Evolutionary conservation across 2,797 vertebrate species (phyloP), one percentile per base, ranked within the genome.

Genomic region (Onychomys leucogaster): DNA sequence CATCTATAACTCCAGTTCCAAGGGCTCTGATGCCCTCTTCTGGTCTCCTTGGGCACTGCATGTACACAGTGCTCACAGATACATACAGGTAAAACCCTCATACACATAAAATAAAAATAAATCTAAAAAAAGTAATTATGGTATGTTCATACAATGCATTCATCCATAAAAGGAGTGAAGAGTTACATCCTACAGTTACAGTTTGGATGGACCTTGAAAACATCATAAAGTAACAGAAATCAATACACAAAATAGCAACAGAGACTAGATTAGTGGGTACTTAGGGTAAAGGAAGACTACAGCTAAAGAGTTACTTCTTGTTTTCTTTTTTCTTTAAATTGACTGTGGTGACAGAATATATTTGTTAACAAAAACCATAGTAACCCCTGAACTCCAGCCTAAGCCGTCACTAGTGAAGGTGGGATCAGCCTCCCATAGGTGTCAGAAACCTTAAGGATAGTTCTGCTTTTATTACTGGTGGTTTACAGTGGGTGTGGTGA

Each of bases 21-120:
- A 71, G n/a, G 67, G 69, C 69, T 43, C 57, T 83, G 27, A 32
- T 43, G 55, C 81, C 81, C 81, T 63, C 57, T 82, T 63, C 57
- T 83, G 55, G 80, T 82, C 55, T 59, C 55, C n/a, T 82, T 82
- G 23, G n/a, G 80, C n/a, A 82, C 55, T 82, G 80, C 80, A 59
- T 37, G 55, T 80, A 41, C 55, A 82, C 2, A 2, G 4, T 41
- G n/a, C 9, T 37, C 34, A 82, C 7, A 37, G 12, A 81, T 14
- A 59, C n/a, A 59, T 59, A 6, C 55, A 81, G 5, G 21, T 21
- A 82, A 59, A 41, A 14, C 69, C n/a, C 69, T 37, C n/a, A 59
- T 41, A 27, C 55, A 81, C 55, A 81, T 81, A 81, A n/a, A 55
- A 55, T 55, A 71, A 21, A 80, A 80, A 55, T 80, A 55, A 27